These are phyloP conservation scores for Polypterus senegalus DNA, from an alignment of 2,113 vertebrate species.

Conservation along the genomic window DNA sequence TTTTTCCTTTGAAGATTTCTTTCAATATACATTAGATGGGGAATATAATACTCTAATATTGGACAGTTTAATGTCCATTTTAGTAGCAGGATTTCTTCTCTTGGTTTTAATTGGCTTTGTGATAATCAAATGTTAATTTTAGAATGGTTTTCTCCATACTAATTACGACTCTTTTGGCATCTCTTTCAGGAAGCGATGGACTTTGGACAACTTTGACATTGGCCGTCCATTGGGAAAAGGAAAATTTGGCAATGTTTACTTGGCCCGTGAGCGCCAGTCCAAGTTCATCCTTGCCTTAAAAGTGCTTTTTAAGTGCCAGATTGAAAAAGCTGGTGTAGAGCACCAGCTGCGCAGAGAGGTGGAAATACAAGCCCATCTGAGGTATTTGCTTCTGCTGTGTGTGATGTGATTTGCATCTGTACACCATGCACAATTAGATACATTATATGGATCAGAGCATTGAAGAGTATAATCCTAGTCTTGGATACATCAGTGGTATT, in stretches of 20 bases:
- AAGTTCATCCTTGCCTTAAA: constrained; percentile 93
- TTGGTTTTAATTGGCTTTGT: not conserved
- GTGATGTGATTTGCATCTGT: not conserved
- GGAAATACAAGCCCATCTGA: constrained; percentile 92
- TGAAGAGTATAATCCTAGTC: too few species aligned
- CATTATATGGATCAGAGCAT: too few species aligned
- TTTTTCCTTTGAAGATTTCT: too few species aligned
- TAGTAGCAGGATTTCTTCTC: not conserved
- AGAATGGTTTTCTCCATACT: not conserved
- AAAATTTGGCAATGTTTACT: constrained; percentile 94
- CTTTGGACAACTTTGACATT: constrained; percentile 87
- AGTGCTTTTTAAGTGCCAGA: constrained; percentile 85
- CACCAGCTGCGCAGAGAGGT: constrained; percentile 89
- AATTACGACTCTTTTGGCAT: not conserved
- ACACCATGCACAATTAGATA: not conserved
- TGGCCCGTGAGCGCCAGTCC: constrained; percentile 79
- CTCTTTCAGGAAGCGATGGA: constrained; percentile 68
- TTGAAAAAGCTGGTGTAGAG: constrained; percentile 87
- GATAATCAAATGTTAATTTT: not conserved
- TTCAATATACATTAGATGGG: too few species aligned
- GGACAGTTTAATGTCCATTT: not conserved
- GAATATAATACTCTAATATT: not conserved
- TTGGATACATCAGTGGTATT: too few species aligned
- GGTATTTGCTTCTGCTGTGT: constrained; percentile 41
- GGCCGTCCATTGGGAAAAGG: constrained; percentile 87